Base-by-base conservation (phyloP, 2,888 invertebrate species). In the Yponomeuta evonymella region DNA sequence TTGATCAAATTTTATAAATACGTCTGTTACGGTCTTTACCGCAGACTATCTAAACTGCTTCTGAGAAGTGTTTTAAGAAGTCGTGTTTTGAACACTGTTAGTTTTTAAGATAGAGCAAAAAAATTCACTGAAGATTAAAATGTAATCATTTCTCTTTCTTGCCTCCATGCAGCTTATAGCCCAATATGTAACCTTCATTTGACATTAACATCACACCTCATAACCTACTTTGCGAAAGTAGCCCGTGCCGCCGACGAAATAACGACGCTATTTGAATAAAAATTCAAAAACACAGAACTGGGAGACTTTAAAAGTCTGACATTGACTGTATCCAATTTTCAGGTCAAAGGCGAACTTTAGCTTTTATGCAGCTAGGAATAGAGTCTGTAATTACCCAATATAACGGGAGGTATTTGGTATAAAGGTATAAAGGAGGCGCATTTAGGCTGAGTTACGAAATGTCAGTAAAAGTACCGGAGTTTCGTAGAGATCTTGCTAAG, bases 111-210 rank as follows among this genome's bases (percentile, higher is more conserved):
- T 5, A 36, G 36, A 36, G 5, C 2, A 2, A 36, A 2, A 36
- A 2, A 36, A 4, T 43, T 43, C 43, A 43, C 43, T 43, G 43
- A 43, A 43, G 43, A 43, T 3, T 8, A 43, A 43, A 43, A 43
- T 43, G 43, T 43, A 5, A 43, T 8, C 6, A 8, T 58, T 58
- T 12, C 65, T 65, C 11, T 1, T 29, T 65, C 65, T 23, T 65
- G 29, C 65, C 65, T 65, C 65, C 30, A 65, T 65, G 29, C 11
- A 15, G 11, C 29, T 65, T 65, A 65, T 65, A 29, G 33, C 29
- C 29, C 65, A 12, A 65, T 65, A 65, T 33, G 65, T 65, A 65
- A 65, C 65, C 33, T 65, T 65, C 65, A 65, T 65, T 65, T 65
- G 65, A 65, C 65, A 65, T 65, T 65, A 65, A 65, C 65, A 65